A percentile compares a stretch with the other conserved stretches of the same genome.
Conservation (phyloP, 1,140 invertebrate genomes). For the Atopsyche davidsoni region DNA sequence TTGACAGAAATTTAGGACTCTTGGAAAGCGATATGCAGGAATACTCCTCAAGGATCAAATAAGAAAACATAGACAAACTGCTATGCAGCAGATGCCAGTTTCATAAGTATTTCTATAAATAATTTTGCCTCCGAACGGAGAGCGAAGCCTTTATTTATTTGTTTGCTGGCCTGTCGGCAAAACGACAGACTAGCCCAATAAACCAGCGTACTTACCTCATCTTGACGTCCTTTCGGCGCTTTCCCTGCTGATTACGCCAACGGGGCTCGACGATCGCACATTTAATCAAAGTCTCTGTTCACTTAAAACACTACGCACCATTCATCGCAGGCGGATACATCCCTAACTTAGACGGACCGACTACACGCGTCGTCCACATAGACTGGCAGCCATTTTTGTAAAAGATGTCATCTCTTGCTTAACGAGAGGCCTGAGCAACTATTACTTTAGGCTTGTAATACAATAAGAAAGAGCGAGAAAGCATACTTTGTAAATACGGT, state of each 20-base stretch:
- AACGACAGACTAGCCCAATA: constrained; percentile 1
- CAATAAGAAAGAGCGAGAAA: constrained; percentile 3
- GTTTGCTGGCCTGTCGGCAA: constrained; percentile 15
- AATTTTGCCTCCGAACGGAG: constrained; percentile 7
- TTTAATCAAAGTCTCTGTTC: constrained; percentile 18
- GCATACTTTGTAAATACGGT: too few species aligned
- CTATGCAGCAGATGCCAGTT: neutral
- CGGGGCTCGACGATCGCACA: constrained; percentile 8
- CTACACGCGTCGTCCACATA: constrained; percentile 15
- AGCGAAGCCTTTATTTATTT: constrained; percentile 15
- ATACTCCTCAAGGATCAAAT: too few species aligned
- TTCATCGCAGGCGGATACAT: constrained; percentile 14
- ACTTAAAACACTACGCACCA: constrained; percentile 17
- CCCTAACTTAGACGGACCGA: neutral
- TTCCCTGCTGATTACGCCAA: constrained; percentile 18
- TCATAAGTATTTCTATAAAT: constrained; percentile 14
- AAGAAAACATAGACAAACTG: neutral
- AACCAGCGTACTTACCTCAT: constrained; percentile 18
- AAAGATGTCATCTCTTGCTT: neutral
- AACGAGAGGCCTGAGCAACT: neutral
- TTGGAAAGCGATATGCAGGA: too few species aligned
- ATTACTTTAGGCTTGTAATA: neutral
- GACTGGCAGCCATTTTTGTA: constrained; percentile 20
- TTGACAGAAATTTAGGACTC: constrained; percentile 5
- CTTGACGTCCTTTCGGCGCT: constrained; percentile 8